phyloP scores from a whole-genome alignment of 2,888 invertebrate genomes.

The Thymelicus acteon region DNA sequence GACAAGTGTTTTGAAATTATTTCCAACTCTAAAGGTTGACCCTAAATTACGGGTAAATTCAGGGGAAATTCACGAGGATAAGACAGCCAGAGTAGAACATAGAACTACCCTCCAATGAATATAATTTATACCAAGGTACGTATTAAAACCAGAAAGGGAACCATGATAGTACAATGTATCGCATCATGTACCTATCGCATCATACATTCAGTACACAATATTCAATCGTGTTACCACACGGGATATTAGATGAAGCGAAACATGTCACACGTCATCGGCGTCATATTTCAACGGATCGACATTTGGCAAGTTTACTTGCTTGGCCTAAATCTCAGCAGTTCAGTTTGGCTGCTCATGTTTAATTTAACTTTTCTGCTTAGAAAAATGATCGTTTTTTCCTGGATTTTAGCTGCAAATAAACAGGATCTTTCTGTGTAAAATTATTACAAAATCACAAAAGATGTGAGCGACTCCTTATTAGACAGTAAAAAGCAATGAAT shows the following conservation, averaged over 20 bases:
- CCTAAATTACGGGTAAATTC: too few relatives aligned
- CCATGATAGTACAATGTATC: not conserved
- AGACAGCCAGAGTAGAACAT: too few relatives aligned
- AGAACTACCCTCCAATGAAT: too few relatives aligned
- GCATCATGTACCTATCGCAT: too few relatives aligned
- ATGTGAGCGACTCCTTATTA: too few relatives aligned
- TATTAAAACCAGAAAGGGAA: not conserved
- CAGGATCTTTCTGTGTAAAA: too few relatives aligned
- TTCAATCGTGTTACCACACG: constrained; percentile 8
- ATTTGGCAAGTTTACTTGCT: constrained; percentile 9
- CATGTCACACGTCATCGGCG: constrained; percentile 13
- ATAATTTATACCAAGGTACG: not conserved
- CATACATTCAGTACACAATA: not conserved
- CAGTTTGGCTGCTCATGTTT: not conserved
- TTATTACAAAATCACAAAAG: too few relatives aligned
- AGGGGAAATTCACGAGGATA: too few relatives aligned
- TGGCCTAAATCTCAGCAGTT: not conserved
- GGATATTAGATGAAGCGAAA: constrained; percentile 8
- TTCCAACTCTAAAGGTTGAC: too few relatives aligned
- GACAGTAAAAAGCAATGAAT: too few relatives aligned
- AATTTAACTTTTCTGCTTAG: not conserved
- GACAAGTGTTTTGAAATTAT: too few relatives aligned
- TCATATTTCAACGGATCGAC: constrained; percentile 22
- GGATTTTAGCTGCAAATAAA: not conserved
- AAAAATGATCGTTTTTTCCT: not conserved